Percentiles rank a stretch among this genome's conserved stretches.
These are phyloP conservation scores for Drosophila eugracilis DNA, from an alignment of 1,140 invertebrate genomes.

Conservation along the genomic window DNA sequence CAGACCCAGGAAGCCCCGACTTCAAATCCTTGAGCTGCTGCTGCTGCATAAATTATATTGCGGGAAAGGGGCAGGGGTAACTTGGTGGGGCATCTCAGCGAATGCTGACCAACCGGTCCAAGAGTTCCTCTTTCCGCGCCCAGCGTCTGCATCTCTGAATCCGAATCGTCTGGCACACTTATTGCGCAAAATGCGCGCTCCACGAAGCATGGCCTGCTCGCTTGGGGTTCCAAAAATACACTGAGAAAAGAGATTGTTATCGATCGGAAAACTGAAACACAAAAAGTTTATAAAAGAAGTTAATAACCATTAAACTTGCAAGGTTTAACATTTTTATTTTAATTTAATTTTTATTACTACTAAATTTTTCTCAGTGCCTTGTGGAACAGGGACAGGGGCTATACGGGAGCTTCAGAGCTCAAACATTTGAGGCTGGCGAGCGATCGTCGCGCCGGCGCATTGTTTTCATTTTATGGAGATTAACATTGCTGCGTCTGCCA, in stretches of 20 bases:
- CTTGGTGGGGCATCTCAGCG: conserved; percentile 13
- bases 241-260: conserved; percentile 1
- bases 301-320: too few species aligned
- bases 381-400: neutral
- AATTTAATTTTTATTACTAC: neutral
- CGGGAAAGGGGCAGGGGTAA: conserved; percentile 20
- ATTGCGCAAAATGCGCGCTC: conserved; percentile 80
- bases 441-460: conserved; percentile 75
- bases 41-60: conserved; percentile 76
- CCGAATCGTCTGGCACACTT: conserved; percentile 73
- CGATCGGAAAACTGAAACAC: neutral
- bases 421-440: conserved; percentile 42
- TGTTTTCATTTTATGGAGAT: conserved; percentile 84
- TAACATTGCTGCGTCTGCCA: conserved; percentile 74
- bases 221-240: conserved; percentile 41
- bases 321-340: neutral
- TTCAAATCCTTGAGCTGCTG: conserved; percentile 75
- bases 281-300: too few species aligned
- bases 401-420: conserved; percentile 27
- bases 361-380: conserved; percentile 7
- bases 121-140: conserved; percentile 41
- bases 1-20: conserved; percentile 24
- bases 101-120: conserved; percentile 66
- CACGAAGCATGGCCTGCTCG: conserved; percentile 76
- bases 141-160: conserved; percentile 43